Conservation (phyloP, 2,888 invertebrate genomes). For the Nomada flava region DNA sequence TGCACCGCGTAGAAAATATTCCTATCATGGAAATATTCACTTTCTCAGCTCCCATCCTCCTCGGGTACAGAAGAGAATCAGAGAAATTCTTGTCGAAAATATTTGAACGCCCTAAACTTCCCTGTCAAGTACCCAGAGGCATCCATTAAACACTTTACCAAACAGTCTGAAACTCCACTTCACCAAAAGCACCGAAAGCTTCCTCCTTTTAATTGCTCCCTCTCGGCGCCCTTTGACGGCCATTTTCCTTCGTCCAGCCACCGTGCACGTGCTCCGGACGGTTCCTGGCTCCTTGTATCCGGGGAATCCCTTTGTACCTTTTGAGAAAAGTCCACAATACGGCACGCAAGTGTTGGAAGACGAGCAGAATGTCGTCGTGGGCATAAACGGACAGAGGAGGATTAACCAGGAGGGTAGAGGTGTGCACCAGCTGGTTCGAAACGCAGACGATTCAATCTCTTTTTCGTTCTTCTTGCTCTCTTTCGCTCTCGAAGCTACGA, state of each 20-base stretch:
- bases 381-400: conserved; percentile 36
- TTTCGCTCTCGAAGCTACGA: neutral
- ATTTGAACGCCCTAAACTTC: neutral
- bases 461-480: conserved; percentile 32
- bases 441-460: conserved; percentile 68
- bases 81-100: neutral
- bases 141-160: neutral
- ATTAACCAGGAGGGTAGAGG: conserved; percentile 45
- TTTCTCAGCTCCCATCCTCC: too few species aligned
- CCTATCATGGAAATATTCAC: too few species aligned
- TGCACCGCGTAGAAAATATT: too few species aligned
- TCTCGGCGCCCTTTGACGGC: conserved; percentile 4
- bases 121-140: neutral
- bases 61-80: too few species aligned
- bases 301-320: conserved; percentile 68
- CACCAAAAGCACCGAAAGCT: too few species aligned
- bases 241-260: neutral
- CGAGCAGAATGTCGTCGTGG: conserved; percentile 30
- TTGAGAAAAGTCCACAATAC: conserved; percentile 67
- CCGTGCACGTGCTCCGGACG: conserved; percentile 21
- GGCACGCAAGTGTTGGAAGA: conserved; percentile 6
- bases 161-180: neutral
- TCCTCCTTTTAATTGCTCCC: neutral
- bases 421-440: conserved; percentile 62
- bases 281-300: neutral